A percentile compares a stretch with the other conserved stretches of the same genome.
These are phyloP conservation scores for Laterallus jamaicensis DNA, from an alignment of 2,113 vertebrate species.

Conservation along the genomic window DNA sequence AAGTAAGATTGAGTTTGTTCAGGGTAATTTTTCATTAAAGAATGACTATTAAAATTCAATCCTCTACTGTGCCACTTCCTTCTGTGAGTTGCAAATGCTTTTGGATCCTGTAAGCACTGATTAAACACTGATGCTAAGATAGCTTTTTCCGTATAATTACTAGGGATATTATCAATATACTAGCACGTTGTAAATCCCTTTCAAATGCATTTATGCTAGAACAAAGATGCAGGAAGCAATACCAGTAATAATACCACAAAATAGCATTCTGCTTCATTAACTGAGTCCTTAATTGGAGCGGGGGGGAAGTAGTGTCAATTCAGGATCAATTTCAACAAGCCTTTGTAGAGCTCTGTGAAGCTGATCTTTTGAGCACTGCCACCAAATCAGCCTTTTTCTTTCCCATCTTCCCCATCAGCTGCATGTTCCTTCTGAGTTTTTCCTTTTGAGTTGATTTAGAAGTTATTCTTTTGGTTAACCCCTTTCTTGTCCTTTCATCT, in stretches of 20 bases:
- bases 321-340: background rate
- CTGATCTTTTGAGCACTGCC: background rate
- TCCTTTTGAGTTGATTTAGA: background rate
- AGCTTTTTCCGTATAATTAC: background rate
- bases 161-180: background rate
- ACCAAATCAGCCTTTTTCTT: background rate
- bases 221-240: background rate
- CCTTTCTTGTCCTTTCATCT: background rate
- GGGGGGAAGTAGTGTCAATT: background rate
- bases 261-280: background rate
- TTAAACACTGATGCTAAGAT: background rate
- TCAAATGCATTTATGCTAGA: background rate
- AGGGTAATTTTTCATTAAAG: background rate
- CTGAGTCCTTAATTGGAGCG: background rate
- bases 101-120: background rate
- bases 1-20: background rate
- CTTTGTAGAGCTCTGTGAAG: background rate
- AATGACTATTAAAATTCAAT: background rate
- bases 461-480: background rate
- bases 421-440: background rate
- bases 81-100: background rate
- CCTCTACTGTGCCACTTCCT: background rate
- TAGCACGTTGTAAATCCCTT: background rate
- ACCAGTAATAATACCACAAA: background rate
- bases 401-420: background rate